Conservation (phyloP, 30 jellyfish, hydroid and myxozoan species). For the Cassiopea andromeda region DNA sequence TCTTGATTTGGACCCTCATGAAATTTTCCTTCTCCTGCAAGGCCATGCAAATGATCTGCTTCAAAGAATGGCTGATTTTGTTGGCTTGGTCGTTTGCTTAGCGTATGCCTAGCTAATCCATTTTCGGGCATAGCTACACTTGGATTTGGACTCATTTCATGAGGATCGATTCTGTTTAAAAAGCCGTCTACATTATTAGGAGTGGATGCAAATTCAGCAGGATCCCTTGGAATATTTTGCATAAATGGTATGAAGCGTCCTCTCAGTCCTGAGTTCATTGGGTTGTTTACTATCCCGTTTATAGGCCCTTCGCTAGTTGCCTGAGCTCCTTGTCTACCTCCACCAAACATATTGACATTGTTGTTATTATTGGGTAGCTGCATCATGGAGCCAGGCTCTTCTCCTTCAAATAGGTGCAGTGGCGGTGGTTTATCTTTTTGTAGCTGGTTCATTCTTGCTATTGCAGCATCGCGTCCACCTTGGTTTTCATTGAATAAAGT, state of each 20-base stretch:
- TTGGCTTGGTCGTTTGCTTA: conserved; percentile 49
- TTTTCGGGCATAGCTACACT: conserved; percentile 77
- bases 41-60: neutral
- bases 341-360: conserved; percentile 27
- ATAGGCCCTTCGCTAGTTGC: neutral
- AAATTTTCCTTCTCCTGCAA: conserved; percentile 8
- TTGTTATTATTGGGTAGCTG: neutral
- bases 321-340: neutral
- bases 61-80: neutral
- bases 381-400: conserved; percentile 2
- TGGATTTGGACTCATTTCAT: conserved; percentile 70
- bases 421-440: conserved; percentile 62
- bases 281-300: neutral
- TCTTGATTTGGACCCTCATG: conserved; percentile 5
- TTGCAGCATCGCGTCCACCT: conserved; percentile 3
- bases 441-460: conserved; percentile 39
- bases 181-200: conserved; percentile 40
- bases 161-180: conserved; percentile 82
- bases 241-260: neutral
- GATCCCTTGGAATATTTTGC: conserved; percentile 7
- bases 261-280: conserved; percentile 7
- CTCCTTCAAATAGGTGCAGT: conserved; percentile 50
- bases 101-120: conserved; percentile 70
- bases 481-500: conserved; percentile 22
- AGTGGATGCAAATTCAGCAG: conserved; percentile 20